These are phyloP conservation scores for Macrotrachela quadricornifera DNA, from an alignment of 1,140 invertebrate species.

Conservation along the genomic window DNA sequence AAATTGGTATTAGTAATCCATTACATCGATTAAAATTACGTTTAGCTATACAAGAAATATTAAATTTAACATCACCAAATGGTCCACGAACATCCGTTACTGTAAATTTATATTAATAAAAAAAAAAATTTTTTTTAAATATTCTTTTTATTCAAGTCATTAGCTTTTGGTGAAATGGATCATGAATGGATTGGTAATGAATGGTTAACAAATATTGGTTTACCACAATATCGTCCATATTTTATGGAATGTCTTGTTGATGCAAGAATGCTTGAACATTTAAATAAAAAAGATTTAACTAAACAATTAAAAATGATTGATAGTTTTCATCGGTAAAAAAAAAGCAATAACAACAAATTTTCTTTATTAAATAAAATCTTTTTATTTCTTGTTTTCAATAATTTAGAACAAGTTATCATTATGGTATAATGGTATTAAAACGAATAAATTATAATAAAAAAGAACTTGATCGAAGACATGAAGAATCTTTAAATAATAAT, in stretches of 20 bases:
- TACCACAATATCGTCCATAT: slow-evolving; percentile 85
- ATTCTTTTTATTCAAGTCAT: slow-evolving; percentile 33
- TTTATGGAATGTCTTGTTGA: slow-evolving; percentile 99
- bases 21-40: slow-evolving; percentile 85
- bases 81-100: slow-evolving; percentile 74
- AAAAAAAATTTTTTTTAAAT: background rate
- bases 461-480: slow-evolving; percentile 63
- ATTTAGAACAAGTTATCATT: slow-evolving; percentile 81
- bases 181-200: slow-evolving; percentile 99
- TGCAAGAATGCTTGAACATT: slow-evolving; percentile 92
- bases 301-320: slow-evolving; percentile 97
- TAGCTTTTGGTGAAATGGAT: slow-evolving; percentile 99
- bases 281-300: slow-evolving; percentile 93
- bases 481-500: slow-evolving; percentile 56
- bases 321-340: slow-evolving; percentile 73
- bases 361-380: background rate
- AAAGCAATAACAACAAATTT: too few species aligned
- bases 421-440: slow-evolving; percentile 90
- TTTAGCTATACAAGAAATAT: slow-evolving; percentile 97
- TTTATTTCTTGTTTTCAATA: slow-evolving; percentile 8
- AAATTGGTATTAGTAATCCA: slow-evolving; percentile 96
- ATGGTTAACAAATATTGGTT: slow-evolving; percentile 78
- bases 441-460: slow-evolving; percentile 88
- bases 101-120: slow-evolving; percentile 30
- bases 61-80: slow-evolving; percentile 72